Base-by-base conservation (phyloP, 2,113 vertebrate genomes). In the Takifugu bimaculatus region DNA sequence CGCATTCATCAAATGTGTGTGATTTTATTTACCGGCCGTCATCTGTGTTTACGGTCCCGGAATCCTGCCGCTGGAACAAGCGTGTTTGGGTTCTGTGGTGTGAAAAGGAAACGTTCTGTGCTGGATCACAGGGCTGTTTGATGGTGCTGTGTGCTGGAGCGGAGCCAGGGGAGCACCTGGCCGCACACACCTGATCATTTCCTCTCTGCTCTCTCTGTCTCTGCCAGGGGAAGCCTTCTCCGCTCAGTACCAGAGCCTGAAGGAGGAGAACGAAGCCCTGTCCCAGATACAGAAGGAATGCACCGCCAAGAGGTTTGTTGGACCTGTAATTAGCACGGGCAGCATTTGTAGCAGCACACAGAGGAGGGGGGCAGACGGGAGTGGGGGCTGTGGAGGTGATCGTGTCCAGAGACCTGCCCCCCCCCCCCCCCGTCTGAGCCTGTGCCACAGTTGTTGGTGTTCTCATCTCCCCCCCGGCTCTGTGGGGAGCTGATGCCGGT, bases 231-330 rank as follows among this genome's bases (percentile, higher is more conserved):
- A 92, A 68, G 78, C 63, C 0, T 99, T 95, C 85, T 91, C 90
- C 32, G 71, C 77, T 49, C 91, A 95, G 70, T 90, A 91, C 11
- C 87, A 93, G 80, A 89, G 88, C 74, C 92, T 98, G 78, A 92
- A 92, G 61, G 90, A 90, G 47, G 93, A 96, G 74, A 93, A 90
- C 2, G 93, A 94, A 73, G 93, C 93, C 15, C 79, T 99, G 70
- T 84, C 87, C 50, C 94, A 93, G 74, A 65, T 92, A 69, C 93
- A 92, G 70, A 97, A 97, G 77, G 95, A 97, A 83, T 95, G 95
- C 67, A 93, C 94, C 28, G 94, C 94, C n/a, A 98, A 98, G 90
- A 96, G 96, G 96, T 98, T 91, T 90, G 80, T 65, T 58, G 26
- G 66, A 56, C 51, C 52, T 76, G 43, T 68, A 83, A 82, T 90